Evolutionary conservation across 2,113 vertebrate genomes (phyloP), one percentile per base, ranked within the genome.

Genomic region (Sphyrna mokarran): DNA sequence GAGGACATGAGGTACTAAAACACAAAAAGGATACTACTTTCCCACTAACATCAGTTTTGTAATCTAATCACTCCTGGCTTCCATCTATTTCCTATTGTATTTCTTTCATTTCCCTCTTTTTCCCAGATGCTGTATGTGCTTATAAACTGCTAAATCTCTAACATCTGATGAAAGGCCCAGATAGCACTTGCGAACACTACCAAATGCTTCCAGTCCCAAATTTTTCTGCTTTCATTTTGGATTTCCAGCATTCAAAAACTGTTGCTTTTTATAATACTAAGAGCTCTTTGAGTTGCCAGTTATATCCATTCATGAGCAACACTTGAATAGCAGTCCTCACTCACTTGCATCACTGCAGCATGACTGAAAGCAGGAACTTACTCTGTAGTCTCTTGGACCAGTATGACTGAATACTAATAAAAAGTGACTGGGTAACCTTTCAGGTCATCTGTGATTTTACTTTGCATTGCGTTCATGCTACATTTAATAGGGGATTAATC

Each of bases 331-430:
- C 40, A 48, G 40, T 54, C n/a, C 43, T 72, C 33, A 48, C 69
- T 33, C 43, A 76, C 37, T 43, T 95, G 23, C 43, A 54, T 72
- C 23, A 33, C 26, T 72, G 13, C 22, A 54, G 33, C 0, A 54
- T 33, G 72, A 76, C 22, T 72, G 69, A 72, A 95, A 40, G 23
- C 23, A 33, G 94, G 43, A 72, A 26, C 68, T 72, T 70, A 29
- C 23, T 40, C 93, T 54, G 69, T 13, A 54, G 37, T 29, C 13
- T 14, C 94, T 70, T 95, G 23, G 94, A 93, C 68, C 43, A 22
- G 87, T 43, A 72, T 40, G 70, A 48, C 94, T 95, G 94, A 54
- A 95, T 95, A 70, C 66, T 70, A 94, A 70, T 94, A 70, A 70
- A 70, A 68, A 70, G 33, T 70, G n/a, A 69, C 61, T 94, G 66